Evolutionary conservation across 2,888 invertebrate species (phyloP).

Genomic region (Nephrotoma appendiculata): DNA sequence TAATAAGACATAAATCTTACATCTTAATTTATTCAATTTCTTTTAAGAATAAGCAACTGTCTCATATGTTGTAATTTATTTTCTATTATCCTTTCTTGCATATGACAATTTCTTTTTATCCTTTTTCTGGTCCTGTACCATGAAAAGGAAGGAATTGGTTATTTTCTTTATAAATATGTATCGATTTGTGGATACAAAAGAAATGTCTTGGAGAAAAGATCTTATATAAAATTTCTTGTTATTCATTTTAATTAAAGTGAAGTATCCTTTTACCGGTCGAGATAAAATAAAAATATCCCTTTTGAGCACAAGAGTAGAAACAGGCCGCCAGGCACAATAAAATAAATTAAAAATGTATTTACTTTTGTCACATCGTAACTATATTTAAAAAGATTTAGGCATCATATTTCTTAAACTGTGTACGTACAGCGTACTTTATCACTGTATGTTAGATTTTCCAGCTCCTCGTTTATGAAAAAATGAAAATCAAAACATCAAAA

Average conservation of each 20-base stretch:
- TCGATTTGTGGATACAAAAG: not conserved
- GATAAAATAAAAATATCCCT: not conserved
- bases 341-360: not conserved
- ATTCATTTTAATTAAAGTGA: not conserved
- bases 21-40: not conserved
- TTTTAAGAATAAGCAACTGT: not conserved
- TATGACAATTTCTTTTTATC: not conserved
- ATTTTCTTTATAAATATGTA: not conserved
- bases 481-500: not conserved
- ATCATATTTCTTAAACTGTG: no score
- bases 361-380: no score
- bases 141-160: no score
- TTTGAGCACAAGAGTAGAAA: not conserved
- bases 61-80: slow-evolving; percentile 1
- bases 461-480: not conserved
- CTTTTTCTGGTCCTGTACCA: not conserved
- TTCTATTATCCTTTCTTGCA: slow-evolving; percentile 4
- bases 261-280: not conserved
- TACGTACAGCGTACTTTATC: no score
- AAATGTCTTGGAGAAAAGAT: not conserved
- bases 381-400: not conserved
- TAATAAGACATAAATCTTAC: not conserved
- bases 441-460: not conserved
- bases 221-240: not conserved
- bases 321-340: not conserved